A percentile compares a stretch with the other conserved stretches of the same genome.
Conservation (phyloP, 37 sponge, comb jelly and placozoan species). For the Halisarca cf. caerulea region DNA sequence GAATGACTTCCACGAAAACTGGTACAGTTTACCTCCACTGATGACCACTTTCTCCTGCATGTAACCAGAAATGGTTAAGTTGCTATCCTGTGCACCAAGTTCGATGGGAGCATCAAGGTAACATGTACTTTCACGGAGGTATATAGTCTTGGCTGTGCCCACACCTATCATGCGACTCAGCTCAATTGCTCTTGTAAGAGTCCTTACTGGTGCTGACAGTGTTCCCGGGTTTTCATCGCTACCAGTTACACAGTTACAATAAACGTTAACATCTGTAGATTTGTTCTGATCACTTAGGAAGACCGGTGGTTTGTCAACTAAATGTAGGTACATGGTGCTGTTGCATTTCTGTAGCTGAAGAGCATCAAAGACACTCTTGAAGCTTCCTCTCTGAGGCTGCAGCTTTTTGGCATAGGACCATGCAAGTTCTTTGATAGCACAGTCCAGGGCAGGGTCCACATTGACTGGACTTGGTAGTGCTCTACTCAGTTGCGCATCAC, state of each 20-base stretch:
- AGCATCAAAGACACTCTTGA: slow-evolving; percentile 53
- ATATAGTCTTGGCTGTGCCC: not conserved
- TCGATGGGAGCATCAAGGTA: slow-evolving; percentile 19
- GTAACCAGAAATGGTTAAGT: slow-evolving; percentile 36
- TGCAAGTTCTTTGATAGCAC: slow-evolving; percentile 57
- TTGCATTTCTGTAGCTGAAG: slow-evolving; percentile 52
- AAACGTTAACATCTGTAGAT: slow-evolving; percentile 1
- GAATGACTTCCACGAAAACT: slow-evolving; percentile 40
- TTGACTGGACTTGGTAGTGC: slow-evolving; percentile 26
- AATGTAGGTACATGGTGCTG: no score
- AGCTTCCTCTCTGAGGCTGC: slow-evolving; percentile 39
- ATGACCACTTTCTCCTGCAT: slow-evolving; percentile 29
- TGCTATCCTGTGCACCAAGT: slow-evolving; percentile 26
- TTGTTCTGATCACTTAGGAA: no score
- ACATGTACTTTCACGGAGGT: slow-evolving; percentile 37
- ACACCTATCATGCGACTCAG: not conserved
- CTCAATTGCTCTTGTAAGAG: slow-evolving; percentile 33
- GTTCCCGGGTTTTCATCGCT: slow-evolving; percentile 42
- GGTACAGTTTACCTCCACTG: slow-evolving; percentile 53
- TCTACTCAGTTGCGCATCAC: not conserved
- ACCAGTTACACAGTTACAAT: slow-evolving; percentile 24
- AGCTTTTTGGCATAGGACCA: slow-evolving; percentile 66
- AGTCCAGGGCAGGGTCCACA: slow-evolving; percentile 51
- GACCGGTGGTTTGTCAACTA: no score
- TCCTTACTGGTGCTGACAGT: slow-evolving; percentile 37